Percentiles rank a stretch among this genome's conserved stretches.
Evolutionary conservation across 2,113 vertebrate genomes (phyloP).

Genomic region (Illadopsis cleaveri): DNA sequence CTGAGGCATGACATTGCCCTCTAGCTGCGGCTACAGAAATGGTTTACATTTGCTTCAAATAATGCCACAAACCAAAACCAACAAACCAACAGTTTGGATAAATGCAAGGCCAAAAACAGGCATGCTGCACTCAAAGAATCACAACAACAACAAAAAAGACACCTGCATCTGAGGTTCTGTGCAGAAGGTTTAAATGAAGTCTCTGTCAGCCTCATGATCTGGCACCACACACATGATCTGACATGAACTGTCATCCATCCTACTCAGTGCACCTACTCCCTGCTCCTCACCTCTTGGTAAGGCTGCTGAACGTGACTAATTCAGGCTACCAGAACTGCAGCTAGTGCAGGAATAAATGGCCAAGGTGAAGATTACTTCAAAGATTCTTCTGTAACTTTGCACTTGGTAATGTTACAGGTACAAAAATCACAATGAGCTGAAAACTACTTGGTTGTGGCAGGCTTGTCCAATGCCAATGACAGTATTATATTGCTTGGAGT

Average conservation of each 20-base stretch:
- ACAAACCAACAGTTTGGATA: background rate
- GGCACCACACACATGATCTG: background rate
- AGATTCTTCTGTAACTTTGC: background rate
- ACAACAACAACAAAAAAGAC: background rate
- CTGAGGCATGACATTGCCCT: background rate
- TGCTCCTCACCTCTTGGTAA: background rate
- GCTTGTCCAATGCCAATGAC: background rate
- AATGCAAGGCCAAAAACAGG: background rate
- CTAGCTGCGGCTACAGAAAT: background rate
- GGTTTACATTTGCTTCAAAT: background rate
- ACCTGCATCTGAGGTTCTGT: background rate
- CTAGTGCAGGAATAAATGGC: background rate
- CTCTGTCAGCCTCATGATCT: background rate
- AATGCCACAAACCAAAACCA: background rate
- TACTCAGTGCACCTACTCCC: background rate
- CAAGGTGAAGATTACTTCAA: background rate
- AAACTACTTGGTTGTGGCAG: background rate
- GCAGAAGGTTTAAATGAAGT: background rate
- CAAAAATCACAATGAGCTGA: background rate
- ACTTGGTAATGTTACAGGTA: rapidly evolving
- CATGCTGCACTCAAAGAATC: background rate
- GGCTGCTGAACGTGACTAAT: background rate
- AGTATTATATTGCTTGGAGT: background rate
- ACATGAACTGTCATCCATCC: background rate
- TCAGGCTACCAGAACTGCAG: background rate